These are phyloP conservation scores for Trichonephila inaurata DNA, from an alignment of 1,140 invertebrate genomes.

Conservation along the genomic window DNA sequence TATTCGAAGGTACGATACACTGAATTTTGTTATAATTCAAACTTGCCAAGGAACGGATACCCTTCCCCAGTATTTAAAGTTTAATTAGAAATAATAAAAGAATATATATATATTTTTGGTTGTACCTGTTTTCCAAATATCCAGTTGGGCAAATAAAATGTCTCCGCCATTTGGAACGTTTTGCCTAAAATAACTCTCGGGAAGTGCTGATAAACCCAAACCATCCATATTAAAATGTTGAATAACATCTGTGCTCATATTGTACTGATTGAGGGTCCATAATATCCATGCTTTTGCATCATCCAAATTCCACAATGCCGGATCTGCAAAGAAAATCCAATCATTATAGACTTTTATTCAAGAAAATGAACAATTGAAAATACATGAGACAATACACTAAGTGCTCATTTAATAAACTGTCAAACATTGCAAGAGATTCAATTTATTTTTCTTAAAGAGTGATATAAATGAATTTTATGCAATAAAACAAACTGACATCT, in stretches of 20 bases:
- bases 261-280: slow-evolving; percentile 90
- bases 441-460: too few relatives aligned
- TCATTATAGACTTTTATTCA: background rate
- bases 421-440: too few relatives aligned
- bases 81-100: background rate
- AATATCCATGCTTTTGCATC: slow-evolving; percentile 93
- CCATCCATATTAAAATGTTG: slow-evolving; percentile 91
- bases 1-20: too few relatives aligned
- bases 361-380: background rate
- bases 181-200: slow-evolving; percentile 91
- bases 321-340: slow-evolving; percentile 85
- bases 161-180: slow-evolving; percentile 90
- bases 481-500: too few relatives aligned
- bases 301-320: slow-evolving; percentile 89
- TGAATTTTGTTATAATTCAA: too few relatives aligned
- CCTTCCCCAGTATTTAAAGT: too few relatives aligned
- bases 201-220: slow-evolving; percentile 86
- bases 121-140: slow-evolving; percentile 93
- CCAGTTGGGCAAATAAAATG: slow-evolving; percentile 91
- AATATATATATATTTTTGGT: background rate
- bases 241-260: slow-evolving; percentile 85
- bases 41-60: too few relatives aligned
- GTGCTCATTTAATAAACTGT: too few relatives aligned
- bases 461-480: too few relatives aligned
- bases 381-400: too few relatives aligned